These are phyloP conservation scores for Sanderia malayensis DNA, from an alignment of 30 jellyfish, hydroid and myxozoan species.

Conservation along the genomic window DNA sequence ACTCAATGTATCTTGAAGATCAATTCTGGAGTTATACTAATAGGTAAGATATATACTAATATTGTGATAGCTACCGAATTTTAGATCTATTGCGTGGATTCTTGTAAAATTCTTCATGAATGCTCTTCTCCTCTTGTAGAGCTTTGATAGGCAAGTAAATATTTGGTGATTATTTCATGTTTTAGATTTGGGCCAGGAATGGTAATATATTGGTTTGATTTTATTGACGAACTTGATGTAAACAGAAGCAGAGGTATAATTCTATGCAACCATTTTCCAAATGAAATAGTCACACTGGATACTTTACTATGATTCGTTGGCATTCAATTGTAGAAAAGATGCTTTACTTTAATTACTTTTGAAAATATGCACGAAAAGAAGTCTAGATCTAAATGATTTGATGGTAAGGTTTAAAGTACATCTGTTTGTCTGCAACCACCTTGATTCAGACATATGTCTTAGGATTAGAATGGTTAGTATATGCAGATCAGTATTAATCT, in stretches of 20 bases:
- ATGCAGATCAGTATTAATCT: no score
- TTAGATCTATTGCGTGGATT: no score
- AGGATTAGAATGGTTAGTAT: conserved; percentile 5
- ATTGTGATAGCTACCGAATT: no score
- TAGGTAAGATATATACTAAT: conserved; percentile 31
- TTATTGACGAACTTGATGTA: conserved; percentile 66
- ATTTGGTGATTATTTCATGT: no score
- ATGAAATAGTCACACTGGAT: conserved; percentile 65
- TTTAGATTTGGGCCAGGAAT: conserved; percentile 88
- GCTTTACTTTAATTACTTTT: not conserved
- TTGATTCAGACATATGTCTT: not conserved
- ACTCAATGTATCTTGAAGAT: conserved; percentile 55
- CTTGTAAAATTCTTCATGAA: no score
- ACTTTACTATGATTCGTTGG: conserved; percentile 39
- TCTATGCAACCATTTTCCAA: conserved; percentile 67
- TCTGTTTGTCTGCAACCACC: no score
- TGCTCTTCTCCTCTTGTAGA: no score
- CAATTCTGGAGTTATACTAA: conserved; percentile 94
- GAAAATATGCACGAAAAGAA: no score
- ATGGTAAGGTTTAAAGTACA: no score
- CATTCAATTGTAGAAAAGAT: not conserved
- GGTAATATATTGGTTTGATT: conserved; percentile 93
- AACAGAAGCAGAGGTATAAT: conserved; percentile 75
- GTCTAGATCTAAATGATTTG: no score
- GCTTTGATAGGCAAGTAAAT: no score